Base-by-base conservation (phyloP, 2,888 invertebrate genomes). In the Melieria omissa region DNA sequence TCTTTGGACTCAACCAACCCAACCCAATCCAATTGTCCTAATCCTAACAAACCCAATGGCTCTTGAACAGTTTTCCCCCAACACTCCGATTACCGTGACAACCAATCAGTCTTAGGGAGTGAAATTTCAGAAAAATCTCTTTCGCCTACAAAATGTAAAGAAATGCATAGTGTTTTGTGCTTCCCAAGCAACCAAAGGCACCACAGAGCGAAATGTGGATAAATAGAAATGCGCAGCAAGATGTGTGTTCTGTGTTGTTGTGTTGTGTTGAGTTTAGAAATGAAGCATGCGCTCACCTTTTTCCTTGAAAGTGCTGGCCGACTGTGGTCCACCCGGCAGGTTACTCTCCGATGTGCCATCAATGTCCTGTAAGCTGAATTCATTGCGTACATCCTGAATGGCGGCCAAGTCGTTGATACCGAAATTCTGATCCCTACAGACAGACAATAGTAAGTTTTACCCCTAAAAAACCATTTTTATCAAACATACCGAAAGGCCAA, bases 361-460 rank as follows among this genome's bases (percentile, higher is more conserved):
- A 70, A 91, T 86, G 80, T 93, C 92, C 87, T 93, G 93, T 58
- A 92, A 83, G 74, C 88, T 89, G 75, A 89, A 89, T 42, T 91
- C 91, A 76, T 90, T 90, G 72, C 88, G 85, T 14, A 88, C 86
- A 77, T 88, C 88, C 78, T 88, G 88, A 44, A 89, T 86, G 44
- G 88, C 85, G 0, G 88, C 88, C 63, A 91, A 83, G 73, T 91
- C 91, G 76, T 89, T 90, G 66, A 90, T 82, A 76, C 90, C 90
- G 77, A 90, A 90, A 82, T 88, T 90, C 80, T 89, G 90, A 77
- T 91, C 91, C 81, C 91, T 89, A 46, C 6, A 65, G 45, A 14
- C 16, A 14, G 10, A 14, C 7, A 9, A 9, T 3, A 54, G 7
- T 54, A 3, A 54, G 16, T 7, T 9, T 9, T 6, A 55, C 14